phyloP scores from a whole-genome alignment of 2,113 vertebrate species.

The Labeo catla region DNA sequence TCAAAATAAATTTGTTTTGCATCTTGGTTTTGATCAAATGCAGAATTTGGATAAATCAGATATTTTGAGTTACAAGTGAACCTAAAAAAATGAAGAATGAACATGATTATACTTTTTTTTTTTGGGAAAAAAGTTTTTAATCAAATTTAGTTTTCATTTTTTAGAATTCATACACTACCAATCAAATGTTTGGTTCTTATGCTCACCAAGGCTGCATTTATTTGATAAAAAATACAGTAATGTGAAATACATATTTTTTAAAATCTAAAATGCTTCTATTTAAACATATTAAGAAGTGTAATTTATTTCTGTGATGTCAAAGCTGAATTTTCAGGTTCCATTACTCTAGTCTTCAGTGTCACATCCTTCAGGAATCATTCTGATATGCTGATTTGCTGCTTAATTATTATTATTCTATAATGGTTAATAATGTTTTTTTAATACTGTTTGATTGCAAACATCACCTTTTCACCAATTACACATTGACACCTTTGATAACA shows the following conservation, averaged over 20 bases:
- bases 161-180: not conserved
- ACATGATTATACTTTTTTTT: no score
- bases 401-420: not conserved
- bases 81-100: not conserved
- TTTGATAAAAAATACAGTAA: not conserved
- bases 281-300: no score
- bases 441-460: not conserved
- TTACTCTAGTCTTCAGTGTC: no score
- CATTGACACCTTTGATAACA: not conserved
- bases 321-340: no score
- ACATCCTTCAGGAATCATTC: no score
- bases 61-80: not conserved
- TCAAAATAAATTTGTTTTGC: not conserved
- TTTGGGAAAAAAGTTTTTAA: not conserved
- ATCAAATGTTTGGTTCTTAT: not conserved
- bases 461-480: not conserved
- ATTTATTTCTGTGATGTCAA: no score
- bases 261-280: no score
- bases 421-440: not conserved
- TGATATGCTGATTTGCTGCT: no score
- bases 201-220: not conserved
- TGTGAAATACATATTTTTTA: no score
- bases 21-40: not conserved
- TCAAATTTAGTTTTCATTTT: no score
- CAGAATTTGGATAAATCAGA: no score